Percentiles rank a stretch among this genome's conserved stretches.
These are phyloP conservation scores for Exephanes ischioxanthus DNA, from an alignment of 2,888 invertebrate genomes.

Conservation along the genomic window DNA sequence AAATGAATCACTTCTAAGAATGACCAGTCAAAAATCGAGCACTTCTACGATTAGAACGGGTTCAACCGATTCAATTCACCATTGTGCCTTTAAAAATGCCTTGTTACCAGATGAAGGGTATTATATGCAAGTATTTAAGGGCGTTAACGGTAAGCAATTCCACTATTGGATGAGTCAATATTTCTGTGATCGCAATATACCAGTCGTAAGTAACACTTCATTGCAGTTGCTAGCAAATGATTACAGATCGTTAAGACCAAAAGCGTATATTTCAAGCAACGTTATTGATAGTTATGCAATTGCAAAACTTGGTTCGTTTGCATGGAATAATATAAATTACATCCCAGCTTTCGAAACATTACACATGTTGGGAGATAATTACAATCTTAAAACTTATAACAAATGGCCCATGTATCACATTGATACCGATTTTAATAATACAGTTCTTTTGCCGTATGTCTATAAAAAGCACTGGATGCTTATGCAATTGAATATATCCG, in stretches of 20 bases:
- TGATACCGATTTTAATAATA: background rate
- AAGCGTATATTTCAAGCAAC: conserved; percentile 3
- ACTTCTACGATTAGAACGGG: background rate
- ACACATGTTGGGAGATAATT: background rate
- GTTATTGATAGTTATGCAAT: background rate
- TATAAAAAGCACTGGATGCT: conserved; percentile 19
- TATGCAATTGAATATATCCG: background rate
- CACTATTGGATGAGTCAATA: conserved; percentile 2
- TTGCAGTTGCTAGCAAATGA: background rate
- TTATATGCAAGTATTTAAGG: background rate
- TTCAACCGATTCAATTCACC: background rate
- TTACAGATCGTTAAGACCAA: conserved; percentile 19
- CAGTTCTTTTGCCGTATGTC: background rate
- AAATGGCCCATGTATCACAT: conserved; percentile 2
- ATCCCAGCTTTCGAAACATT: background rate
- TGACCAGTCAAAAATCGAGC: background rate
- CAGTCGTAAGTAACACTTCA: background rate
- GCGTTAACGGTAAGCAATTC: background rate
- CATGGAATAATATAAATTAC: conserved; percentile 25
- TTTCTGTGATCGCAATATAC: background rate
- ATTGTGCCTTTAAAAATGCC: background rate
- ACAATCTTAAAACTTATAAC: background rate
- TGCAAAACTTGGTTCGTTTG: background rate
- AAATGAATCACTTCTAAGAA: background rate
- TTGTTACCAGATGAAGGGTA: background rate